Conservation (phyloP, 23 tunicate genomes). For the Clavelina lepadiformis region DNA sequence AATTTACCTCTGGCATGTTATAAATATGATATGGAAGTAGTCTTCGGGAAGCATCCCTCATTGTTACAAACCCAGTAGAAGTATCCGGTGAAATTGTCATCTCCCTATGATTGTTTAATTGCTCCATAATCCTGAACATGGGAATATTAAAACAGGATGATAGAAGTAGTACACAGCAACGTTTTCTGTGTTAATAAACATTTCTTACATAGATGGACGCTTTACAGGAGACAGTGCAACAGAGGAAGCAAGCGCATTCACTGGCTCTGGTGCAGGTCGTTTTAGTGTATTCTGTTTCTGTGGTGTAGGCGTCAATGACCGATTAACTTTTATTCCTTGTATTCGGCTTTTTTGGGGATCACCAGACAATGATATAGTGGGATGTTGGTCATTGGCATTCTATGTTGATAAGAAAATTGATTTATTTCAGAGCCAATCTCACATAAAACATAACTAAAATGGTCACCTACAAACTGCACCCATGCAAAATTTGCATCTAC, state of each 20-base stretch:
- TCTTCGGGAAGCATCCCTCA: slow-evolving; percentile 51
- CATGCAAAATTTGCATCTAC: no score
- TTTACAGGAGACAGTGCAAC: background rate
- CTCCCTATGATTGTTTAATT: slow-evolving; percentile 54
- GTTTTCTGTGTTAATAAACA: background rate
- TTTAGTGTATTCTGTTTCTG: slow-evolving; percentile 10
- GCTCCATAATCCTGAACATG: slow-evolving; percentile 46
- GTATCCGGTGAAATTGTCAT: slow-evolving; percentile 33
- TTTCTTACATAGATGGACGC: background rate
- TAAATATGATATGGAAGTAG: slow-evolving; percentile 68
- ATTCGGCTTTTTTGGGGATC: background rate
- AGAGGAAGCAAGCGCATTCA: background rate
- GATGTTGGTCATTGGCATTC: slow-evolving; percentile 7
- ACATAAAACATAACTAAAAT: no score
- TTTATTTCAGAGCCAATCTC: no score
- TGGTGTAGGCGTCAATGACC: slow-evolving; percentile 11
- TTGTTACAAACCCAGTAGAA: slow-evolving; percentile 26
- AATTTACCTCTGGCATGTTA: slow-evolving; percentile 66
- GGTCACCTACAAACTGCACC: no score
- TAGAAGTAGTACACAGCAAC: background rate
- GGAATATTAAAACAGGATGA: background rate
- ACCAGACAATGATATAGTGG: slow-evolving; percentile 15
- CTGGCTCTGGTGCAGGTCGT: slow-evolving; percentile 16
- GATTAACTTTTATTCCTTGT: background rate
- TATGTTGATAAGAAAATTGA: no score